phyloP scores from a whole-genome alignment of 2,797 vertebrate genomes.

The Crocidura indochinensis region DNA sequence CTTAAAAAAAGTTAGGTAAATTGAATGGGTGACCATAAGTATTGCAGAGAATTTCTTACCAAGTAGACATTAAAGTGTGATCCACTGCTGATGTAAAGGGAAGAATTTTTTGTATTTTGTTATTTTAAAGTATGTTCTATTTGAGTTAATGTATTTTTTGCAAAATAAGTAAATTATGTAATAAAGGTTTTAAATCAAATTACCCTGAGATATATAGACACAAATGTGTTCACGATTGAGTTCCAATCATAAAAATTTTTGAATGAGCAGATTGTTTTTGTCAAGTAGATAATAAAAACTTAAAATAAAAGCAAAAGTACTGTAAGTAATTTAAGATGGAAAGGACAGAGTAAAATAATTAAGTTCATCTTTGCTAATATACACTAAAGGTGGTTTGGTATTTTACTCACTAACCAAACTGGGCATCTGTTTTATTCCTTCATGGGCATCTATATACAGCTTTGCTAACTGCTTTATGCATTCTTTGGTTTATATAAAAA shows the following conservation, averaged over 20 bases:
- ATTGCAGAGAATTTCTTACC: constrained; percentile 34
- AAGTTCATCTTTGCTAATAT: constrained; percentile 66
- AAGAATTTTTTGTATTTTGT: background rate
- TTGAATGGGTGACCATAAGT: background rate
- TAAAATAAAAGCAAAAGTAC: background rate
- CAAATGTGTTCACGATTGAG: too few species aligned
- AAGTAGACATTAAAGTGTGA: constrained; percentile 4
- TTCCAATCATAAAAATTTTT: too few species aligned
- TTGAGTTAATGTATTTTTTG: constrained; percentile 54
- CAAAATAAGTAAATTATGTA: background rate
- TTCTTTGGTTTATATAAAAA: constrained; percentile 70
- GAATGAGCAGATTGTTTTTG: background rate
- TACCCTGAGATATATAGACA: too few species aligned
- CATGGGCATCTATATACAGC: background rate
- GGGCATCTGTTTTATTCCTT: constrained; percentile 37
- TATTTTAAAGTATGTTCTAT: constrained; percentile 22
- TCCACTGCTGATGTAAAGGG: constrained; percentile 2
- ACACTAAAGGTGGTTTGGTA: background rate
- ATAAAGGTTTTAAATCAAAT: too few species aligned
- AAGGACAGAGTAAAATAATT: constrained; percentile 36
- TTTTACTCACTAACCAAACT: constrained; percentile 71
- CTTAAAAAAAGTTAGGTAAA: constrained; percentile 70
- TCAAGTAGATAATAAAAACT: constrained; percentile 42
- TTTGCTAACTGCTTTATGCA: constrained; percentile 66
- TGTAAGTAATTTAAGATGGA: constrained; percentile 42